phyloP scores from a whole-genome alignment of 37 sponge, comb jelly and placozoan genomes.

The Geodia barretti region DNA sequence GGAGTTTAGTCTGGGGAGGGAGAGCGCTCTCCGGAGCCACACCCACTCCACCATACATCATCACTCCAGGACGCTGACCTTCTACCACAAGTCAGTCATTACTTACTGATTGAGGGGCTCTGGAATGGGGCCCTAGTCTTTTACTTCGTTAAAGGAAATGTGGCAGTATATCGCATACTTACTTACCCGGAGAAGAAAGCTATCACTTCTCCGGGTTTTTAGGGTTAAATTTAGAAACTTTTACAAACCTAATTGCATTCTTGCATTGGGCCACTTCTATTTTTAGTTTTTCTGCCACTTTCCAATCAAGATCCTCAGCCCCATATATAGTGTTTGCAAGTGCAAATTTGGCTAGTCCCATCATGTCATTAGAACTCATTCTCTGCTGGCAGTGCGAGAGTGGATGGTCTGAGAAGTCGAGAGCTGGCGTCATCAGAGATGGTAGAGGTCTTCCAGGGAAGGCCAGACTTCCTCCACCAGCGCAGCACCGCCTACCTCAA shows the following conservation, averaged over 20 bases:
- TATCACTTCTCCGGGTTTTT: too few relatives aligned
- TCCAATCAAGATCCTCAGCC: too few relatives aligned
- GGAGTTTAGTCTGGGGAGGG: slow-evolving; percentile 70
- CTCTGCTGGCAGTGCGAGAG: slow-evolving; percentile 85
- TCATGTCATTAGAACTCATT: slow-evolving; percentile 5
- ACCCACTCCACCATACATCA: not conserved
- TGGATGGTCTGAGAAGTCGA: slow-evolving; percentile 82
- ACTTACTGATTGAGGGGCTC: not conserved
- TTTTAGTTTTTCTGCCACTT: too few relatives aligned
- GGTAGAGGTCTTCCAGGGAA: slow-evolving; percentile 69
- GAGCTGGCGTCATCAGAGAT: slow-evolving; percentile 75
- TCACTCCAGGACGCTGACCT: slow-evolving; percentile 58
- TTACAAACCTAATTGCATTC: too few relatives aligned
- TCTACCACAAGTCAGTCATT: slow-evolving; percentile 53
- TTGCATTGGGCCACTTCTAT: not conserved
- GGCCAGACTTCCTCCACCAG: slow-evolving; percentile 82
- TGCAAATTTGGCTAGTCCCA: not conserved
- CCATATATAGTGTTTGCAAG: too few relatives aligned
- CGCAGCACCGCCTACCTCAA: slow-evolving; percentile 63
- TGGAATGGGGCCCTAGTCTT: too few relatives aligned
- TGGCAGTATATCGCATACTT: too few relatives aligned
- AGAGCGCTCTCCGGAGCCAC: slow-evolving; percentile 56
- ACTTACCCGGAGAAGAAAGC: too few relatives aligned
- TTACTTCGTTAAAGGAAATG: too few relatives aligned
- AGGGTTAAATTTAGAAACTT: too few relatives aligned